Base-by-base conservation (phyloP, 2,797 vertebrate genomes). In the Pangasius djambal region DNA sequence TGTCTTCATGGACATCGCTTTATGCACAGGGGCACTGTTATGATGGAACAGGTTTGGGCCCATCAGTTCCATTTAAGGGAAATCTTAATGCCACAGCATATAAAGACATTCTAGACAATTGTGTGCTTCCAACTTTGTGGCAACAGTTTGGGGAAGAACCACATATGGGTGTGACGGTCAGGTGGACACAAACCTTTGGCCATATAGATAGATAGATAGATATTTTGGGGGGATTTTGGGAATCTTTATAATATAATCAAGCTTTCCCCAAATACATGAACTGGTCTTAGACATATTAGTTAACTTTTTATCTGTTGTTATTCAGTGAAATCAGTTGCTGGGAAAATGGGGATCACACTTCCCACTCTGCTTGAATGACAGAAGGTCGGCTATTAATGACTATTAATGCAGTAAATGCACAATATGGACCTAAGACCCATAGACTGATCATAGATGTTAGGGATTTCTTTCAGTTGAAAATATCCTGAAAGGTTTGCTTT, bases 301-400 rank as follows among this genome's bases (percentile, higher is more conserved):
- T 31, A 22, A 3, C 44, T 22, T 57, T 82, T 59, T 22, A 25
- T 61, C 15, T 81, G 16, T 20, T n/a, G 57, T 63, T 44, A n/a
- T 44, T 16, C 25, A 16, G 9, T 83, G 6, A 63, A 83, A 83
- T 65, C 25, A 48, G 25, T 15, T 63, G 22, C 0, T 48, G 34
- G 25, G 37, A 61, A 61, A 63, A 50, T 8, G 9, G 28, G 4
- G 37, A 31, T 67, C 15, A 84, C 7, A 31, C 61, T n/a, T 84
- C 81, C 44, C 25, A 65, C 82, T n/a, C 50, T 59, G n/a, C 52
- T 34, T 59, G 22, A 82, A 79, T 55, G 79, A 82, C 79, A 83
- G 31, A 61, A 40, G 57, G 57, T 63, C 81, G 57, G n/a, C 15
- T 78, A 18, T 15, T 55, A n/a, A 31, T 31, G 18, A 37, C 79